Percentiles rank a stretch among this genome's conserved stretches.
phyloP scores from a whole-genome alignment of 2,797 vertebrate species.

The Anableps anableps region DNA sequence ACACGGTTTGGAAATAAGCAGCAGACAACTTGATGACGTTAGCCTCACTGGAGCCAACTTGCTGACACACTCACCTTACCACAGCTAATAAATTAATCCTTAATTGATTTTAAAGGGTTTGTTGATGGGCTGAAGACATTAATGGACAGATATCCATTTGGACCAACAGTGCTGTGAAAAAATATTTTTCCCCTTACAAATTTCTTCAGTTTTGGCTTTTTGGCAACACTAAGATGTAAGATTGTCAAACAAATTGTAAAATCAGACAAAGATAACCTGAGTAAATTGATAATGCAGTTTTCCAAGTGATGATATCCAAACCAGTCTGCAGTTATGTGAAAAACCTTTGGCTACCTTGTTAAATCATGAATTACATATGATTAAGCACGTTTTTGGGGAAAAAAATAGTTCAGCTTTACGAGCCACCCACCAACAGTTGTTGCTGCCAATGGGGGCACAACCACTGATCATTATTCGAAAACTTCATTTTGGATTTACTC shows the following conservation, averaged over 20 bases:
- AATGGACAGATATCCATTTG: constrained; percentile 17
- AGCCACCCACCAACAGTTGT: too few species aligned
- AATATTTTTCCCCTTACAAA: background rate
- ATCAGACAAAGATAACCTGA: background rate
- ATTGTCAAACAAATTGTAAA: background rate
- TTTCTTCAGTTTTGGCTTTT: background rate
- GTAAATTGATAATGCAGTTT: background rate
- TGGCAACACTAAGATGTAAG: background rate
- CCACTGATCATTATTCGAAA: background rate
- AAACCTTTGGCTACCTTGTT: background rate
- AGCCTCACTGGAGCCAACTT: constrained; percentile 22
- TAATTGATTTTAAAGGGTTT: constrained; percentile 37
- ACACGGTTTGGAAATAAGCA: constrained; percentile 3
- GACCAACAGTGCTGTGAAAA: background rate
- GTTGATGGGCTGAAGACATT: background rate
- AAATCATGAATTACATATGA: background rate
- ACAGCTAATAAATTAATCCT: constrained; percentile 37
- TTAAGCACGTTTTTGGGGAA: too few species aligned
- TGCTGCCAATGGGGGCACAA: background rate
- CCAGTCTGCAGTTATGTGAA: background rate
- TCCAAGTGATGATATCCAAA: background rate
- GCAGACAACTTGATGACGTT: constrained; percentile 20
- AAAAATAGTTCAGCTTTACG: too few species aligned
- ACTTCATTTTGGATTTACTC: background rate
- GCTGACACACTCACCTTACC: constrained; percentile 22